Base-by-base conservation (phyloP, 2,888 invertebrate genomes). In the Papilio elwesi region DNA sequence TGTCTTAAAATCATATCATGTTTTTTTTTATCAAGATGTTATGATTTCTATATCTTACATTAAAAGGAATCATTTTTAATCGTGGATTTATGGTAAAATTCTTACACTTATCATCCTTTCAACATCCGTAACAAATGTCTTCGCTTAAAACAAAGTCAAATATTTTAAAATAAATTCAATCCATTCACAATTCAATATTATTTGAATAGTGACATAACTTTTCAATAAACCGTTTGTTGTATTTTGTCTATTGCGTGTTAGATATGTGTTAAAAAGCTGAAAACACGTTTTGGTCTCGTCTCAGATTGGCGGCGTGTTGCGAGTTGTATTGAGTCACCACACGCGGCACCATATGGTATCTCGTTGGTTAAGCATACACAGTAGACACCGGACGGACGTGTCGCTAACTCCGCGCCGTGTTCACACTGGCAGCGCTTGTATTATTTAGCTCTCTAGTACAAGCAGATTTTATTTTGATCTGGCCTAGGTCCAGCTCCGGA, bases 331-430 rank as follows among this genome's bases (percentile, higher is more conserved):
- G 85, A 89, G 88, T 86, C 87, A 87, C 82, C 82, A 43, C 77
- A 77, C 81, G 82, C 81, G 67, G 74, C 76, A 82, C 90, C 91
- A 90, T 90, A 90, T 90, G 91, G 90, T 82, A 81, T 84, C 85
- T 81, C 83, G 85, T 84, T 86, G 83, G 85, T 84, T 80, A 81
- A 83, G 84, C 85, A 84, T 43, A 62, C n/a, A 62, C 59, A 38
- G 57, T 82, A 83, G 81, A 75, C 82, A 84, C 81, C 83, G 86
- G 85, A 86, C 82, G 85, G 82, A 87, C 84, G 79, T 83, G 84
- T 78, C 79, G 76, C 75, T 76, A 70, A 75, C 74, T 63, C 78
- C 78, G 83, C 75, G 79, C 79, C 68, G 77, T 75, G 82, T 81
- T 78, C 81, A 82, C 78, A 86, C 76, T 80, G 79, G 71, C 71